Conservation (phyloP, 2,888 invertebrate genomes). For the Trimorus sp. region DNA sequence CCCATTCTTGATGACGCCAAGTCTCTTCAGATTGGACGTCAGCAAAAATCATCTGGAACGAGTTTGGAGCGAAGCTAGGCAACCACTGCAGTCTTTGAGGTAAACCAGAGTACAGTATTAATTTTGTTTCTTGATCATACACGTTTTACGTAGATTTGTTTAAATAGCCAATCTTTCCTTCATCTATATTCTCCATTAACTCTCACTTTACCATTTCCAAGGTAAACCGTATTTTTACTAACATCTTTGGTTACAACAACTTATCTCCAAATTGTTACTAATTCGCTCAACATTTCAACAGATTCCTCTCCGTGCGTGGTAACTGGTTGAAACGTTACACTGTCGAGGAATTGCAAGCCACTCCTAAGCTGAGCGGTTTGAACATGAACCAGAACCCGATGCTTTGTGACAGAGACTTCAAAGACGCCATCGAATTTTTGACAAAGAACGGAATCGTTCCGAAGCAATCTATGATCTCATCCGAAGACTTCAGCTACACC, state of each 20-base stretch:
- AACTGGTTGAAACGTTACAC: conserved; percentile 81
- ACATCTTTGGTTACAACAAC: not conserved
- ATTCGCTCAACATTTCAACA: conserved; percentile 42
- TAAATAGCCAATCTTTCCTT: too few species aligned
- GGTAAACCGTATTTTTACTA: too few species aligned
- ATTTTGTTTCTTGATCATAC: too few species aligned
- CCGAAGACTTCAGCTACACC: conserved; percentile 66
- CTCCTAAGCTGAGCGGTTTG: conserved; percentile 84
- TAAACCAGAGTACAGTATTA: conserved; percentile 41
- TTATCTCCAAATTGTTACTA: not conserved
- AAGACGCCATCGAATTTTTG: conserved; percentile 86
- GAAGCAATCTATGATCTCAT: conserved; percentile 75
- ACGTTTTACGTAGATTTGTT: too few species aligned
- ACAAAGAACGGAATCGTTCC: conserved; percentile 84
- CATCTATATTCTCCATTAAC: too few species aligned
- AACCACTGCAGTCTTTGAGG: conserved; percentile 76
- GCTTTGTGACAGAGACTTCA: conserved; percentile 87
- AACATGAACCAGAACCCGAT: conserved; percentile 87
- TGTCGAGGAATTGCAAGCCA: conserved; percentile 84
- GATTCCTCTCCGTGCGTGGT: conserved; percentile 76
- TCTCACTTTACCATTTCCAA: too few species aligned
- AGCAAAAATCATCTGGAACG: conserved; percentile 87
- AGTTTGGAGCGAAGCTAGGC: conserved; percentile 84
- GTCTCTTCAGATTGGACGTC: conserved; percentile 86
- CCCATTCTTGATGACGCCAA: conserved; percentile 85